A percentile compares a stretch with the other conserved stretches of the same genome.
Conservation (phyloP, 1,140 invertebrate species). For the Saccostrea echinata region DNA sequence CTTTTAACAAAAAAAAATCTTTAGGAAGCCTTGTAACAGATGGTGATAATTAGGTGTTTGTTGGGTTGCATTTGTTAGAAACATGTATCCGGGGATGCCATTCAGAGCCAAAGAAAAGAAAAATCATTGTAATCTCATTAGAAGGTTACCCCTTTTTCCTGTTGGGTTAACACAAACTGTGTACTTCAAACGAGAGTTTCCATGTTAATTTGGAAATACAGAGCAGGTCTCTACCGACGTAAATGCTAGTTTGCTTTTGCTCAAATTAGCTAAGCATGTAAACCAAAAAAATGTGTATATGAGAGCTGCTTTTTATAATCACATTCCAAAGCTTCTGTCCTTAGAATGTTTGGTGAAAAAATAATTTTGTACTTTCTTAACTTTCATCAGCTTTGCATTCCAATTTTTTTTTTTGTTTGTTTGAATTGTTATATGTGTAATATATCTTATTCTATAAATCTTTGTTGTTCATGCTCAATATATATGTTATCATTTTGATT, state of each 20-base stretch:
- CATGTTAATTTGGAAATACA: conserved; percentile 18
- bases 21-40: neutral
- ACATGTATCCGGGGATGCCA: neutral
- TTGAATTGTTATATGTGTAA: conserved; percentile 1
- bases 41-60: neutral
- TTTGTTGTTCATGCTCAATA: conserved; percentile 16
- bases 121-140: conserved; percentile 22
- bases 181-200: neutral
- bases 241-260: conserved; percentile 11
- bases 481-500: neutral
- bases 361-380: neutral
- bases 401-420: neutral
- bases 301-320: neutral
- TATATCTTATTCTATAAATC: neutral
- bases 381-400: conserved; percentile 7
- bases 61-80: neutral
- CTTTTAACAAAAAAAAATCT: neutral
- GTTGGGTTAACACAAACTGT: neutral
- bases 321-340: conserved; percentile 10
- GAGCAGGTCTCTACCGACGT: conserved; percentile 26
- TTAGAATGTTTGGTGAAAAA: neutral
- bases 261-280: neutral
- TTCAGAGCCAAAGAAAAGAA: conserved; percentile 11
- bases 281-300: neutral
- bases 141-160: neutral